These are phyloP conservation scores for Drosophila sordidapex DNA, from an alignment of 2,888 invertebrate genomes.

Conservation along the genomic window DNA sequence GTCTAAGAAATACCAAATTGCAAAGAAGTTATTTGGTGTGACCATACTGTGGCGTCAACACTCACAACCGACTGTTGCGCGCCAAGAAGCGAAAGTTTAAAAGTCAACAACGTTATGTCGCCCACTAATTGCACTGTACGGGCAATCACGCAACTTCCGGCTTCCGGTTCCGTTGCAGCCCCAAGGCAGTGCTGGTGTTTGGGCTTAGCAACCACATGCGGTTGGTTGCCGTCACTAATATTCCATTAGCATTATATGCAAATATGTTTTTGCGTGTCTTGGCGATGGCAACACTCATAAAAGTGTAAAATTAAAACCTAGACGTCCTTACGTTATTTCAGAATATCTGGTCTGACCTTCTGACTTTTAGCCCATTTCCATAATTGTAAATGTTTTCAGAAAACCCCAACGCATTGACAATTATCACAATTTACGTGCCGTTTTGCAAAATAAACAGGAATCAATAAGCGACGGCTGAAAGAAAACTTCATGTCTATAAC, in stretches of 20 bases:
- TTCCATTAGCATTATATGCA: slow-evolving; percentile 41
- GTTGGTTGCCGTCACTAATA: slow-evolving; percentile 5
- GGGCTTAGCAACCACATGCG: slow-evolving; percentile 11
- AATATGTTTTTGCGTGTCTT: slow-evolving; percentile 1
- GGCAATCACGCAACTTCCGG: slow-evolving; percentile 65
- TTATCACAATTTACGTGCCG: slow-evolving; percentile 8
- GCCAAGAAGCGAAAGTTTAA: slow-evolving; percentile 20
- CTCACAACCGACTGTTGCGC: background rate
- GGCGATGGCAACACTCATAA: slow-evolving; percentile 7
- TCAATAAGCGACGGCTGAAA: slow-evolving; percentile 58
- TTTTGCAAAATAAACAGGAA: slow-evolving; percentile 61
- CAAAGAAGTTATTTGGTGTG: background rate
- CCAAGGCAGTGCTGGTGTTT: slow-evolving; percentile 30
- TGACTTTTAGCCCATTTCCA: slow-evolving; percentile 31
- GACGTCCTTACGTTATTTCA: background rate
- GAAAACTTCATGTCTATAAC: slow-evolving; percentile 35
- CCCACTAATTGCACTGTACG: slow-evolving; percentile 36
- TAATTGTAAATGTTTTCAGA: slow-evolving; percentile 35
- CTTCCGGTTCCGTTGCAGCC: slow-evolving; percentile 51
- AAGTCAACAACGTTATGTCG: slow-evolving; percentile 9
- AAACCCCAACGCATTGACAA: slow-evolving; percentile 4
- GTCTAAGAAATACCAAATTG: background rate
- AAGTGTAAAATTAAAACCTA: background rate
- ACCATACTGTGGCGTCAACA: background rate
- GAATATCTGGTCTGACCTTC: slow-evolving; percentile 11